phyloP scores from a whole-genome alignment of 2,888 invertebrate species.

The Machimus atricapillus region DNA sequence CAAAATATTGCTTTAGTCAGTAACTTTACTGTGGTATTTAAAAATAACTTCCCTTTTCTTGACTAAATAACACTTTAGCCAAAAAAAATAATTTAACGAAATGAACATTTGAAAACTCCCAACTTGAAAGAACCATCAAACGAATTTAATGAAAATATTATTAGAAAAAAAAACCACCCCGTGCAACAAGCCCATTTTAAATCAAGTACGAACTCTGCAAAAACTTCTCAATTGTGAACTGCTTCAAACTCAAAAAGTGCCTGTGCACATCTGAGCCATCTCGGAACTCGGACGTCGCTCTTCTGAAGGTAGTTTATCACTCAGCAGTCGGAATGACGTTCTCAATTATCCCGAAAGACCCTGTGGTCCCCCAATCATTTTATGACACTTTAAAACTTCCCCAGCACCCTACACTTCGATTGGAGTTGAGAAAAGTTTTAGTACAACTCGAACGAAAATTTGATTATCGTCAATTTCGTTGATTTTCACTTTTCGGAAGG shows the following conservation, averaged over 20 bases:
- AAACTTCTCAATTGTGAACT: background rate
- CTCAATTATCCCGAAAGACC: background rate
- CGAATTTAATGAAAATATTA: background rate
- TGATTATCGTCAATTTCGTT: background rate
- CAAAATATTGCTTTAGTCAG: too few species aligned
- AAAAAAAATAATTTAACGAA: too few species aligned
- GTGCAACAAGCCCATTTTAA: background rate
- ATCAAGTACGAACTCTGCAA: background rate
- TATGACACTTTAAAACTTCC: background rate
- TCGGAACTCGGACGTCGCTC: background rate
- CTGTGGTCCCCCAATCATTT: background rate
- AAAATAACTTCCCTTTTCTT: too few species aligned
- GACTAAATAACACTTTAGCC: too few species aligned
- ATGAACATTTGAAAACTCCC: background rate
- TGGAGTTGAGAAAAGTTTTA: background rate
- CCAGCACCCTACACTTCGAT: background rate
- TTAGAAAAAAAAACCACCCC: background rate
- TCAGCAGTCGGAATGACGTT: background rate
- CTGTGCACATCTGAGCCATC: background rate
- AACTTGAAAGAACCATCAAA: too few species aligned
- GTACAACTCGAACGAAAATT: background rate
- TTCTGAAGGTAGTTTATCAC: background rate
- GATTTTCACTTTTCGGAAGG: background rate
- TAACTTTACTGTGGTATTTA: too few species aligned
- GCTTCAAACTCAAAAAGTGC: background rate